These are phyloP conservation scores for Nestor notabilis DNA, from an alignment of 2,113 vertebrate genomes.

Conservation along the genomic window DNA sequence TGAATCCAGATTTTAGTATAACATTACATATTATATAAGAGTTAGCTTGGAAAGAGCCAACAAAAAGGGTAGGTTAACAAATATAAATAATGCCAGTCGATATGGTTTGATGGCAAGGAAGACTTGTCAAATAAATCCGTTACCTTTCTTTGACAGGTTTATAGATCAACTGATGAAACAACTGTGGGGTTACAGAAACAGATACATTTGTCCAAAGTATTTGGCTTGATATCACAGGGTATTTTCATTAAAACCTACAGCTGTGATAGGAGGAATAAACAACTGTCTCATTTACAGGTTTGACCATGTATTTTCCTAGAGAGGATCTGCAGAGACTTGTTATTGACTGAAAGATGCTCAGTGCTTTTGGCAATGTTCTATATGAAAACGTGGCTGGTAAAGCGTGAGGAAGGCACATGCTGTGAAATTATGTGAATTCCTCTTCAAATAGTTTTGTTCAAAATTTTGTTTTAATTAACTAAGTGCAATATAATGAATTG, in stretches of 20 bases:
- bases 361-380: neutral
- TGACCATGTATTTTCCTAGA: neutral
- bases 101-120: neutral
- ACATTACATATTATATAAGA: neutral
- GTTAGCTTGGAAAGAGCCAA: neutral
- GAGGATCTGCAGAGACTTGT: neutral
- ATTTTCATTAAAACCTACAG: conserved; percentile 40
- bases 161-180: neutral
- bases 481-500: neutral
- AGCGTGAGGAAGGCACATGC: neutral
- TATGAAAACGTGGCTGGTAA: neutral
- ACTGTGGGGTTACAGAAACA: neutral
- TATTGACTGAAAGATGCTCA: neutral
- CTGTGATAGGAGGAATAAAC: conserved; percentile 2
- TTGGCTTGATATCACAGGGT: neutral
- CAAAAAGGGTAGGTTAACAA: neutral
- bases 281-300: neutral
- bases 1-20: neutral
- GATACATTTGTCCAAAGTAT: conserved; percentile 1
- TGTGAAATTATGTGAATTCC: neutral
- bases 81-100: neutral
- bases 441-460: neutral
- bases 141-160: neutral
- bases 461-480: neutral
- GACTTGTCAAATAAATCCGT: neutral